Base-by-base conservation (phyloP, 1,140 invertebrate genomes). In the Pseudomyrmex gracilis region DNA sequence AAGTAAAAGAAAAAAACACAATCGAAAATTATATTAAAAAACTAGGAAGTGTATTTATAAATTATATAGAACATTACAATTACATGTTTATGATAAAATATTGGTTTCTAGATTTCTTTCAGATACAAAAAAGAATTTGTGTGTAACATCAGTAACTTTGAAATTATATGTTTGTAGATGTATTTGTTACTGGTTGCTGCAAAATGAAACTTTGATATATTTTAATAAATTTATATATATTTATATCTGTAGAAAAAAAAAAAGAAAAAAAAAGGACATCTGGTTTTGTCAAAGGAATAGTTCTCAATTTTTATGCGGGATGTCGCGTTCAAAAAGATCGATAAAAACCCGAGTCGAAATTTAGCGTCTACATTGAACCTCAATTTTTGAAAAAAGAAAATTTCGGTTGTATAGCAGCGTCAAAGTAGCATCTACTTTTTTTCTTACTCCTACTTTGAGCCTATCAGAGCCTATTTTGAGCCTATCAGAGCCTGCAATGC, bases 171-270 rank as follows among this genome's bases (percentile, higher is more conserved):
- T 47, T n/a, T 22, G 60, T 12, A 9, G 13, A 15, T 73, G n/a
- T 34, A 34, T 58, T 12, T 22, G 58, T 73, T 13, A 43, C 10
- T 15, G 2, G 24, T 13, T 17, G 12, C 12, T 51, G 10, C 10
- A 76, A 17, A 12, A 12, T 10, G 60, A 77, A 67, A 2, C 13
- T 20, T 66, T 20, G 34, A 34, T 34, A 15, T 45, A 47, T 20
- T 66, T 47, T 12, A 22, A 20, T 24, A 76, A 76, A 43, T 76
- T 66, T 20, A 76, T 13, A 60, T 24, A 49, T 17, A 13, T 5
- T 45, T 22, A 10, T 34, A n/a, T 20, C 2, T 43, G 2, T 9
- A 8, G 34, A 34, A 34, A n/a, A n/a, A n/a, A n/a, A n/a, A n/a
- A n/a, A n/a, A n/a, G n/a, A n/a, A n/a, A 5, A n/a, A 34, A 76